phyloP scores from a whole-genome alignment of 2,888 invertebrate genomes.

The Phymatocera aterrima region DNA sequence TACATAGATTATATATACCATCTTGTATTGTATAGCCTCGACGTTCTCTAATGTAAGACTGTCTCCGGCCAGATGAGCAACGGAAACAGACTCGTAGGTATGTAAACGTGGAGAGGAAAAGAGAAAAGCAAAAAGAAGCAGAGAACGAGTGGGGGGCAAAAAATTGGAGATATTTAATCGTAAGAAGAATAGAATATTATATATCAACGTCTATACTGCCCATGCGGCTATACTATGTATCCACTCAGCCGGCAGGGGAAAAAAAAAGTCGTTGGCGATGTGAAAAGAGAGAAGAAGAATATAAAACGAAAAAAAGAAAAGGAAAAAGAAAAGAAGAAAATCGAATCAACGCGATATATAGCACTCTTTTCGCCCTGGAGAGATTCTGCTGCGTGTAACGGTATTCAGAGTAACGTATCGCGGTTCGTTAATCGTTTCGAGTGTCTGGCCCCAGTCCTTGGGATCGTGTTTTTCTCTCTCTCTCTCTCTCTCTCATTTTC shows the following conservation, averaged over 20 bases:
- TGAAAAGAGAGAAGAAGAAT: neutral
- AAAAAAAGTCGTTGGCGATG: constrained; percentile 1
- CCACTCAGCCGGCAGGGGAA: neutral
- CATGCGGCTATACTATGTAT: too few species aligned
- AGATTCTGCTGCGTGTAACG: neutral
- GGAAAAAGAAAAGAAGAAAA: neutral
- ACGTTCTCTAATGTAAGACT: constrained; percentile 35
- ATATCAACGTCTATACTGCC: neutral
- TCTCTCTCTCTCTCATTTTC: neutral
- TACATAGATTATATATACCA: constrained; percentile 1
- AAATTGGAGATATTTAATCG: too few species aligned
- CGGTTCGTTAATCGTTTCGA: constrained; percentile 22
- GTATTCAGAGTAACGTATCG: neutral
- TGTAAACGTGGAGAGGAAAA: neutral
- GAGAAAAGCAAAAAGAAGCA: neutral
- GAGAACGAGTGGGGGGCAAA: too few species aligned
- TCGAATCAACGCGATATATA: neutral
- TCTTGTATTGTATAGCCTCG: neutral
- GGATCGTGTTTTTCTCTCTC: neutral
- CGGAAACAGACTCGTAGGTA: constrained; percentile 3
- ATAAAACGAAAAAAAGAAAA: neutral
- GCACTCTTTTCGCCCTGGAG: neutral
- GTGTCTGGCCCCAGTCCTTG: constrained; percentile 26
- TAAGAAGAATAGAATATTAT: neutral
- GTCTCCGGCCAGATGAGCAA: too few species aligned